Conservation (phyloP, 2,797 vertebrate genomes). For the Lagorchestes hirsutus region DNA sequence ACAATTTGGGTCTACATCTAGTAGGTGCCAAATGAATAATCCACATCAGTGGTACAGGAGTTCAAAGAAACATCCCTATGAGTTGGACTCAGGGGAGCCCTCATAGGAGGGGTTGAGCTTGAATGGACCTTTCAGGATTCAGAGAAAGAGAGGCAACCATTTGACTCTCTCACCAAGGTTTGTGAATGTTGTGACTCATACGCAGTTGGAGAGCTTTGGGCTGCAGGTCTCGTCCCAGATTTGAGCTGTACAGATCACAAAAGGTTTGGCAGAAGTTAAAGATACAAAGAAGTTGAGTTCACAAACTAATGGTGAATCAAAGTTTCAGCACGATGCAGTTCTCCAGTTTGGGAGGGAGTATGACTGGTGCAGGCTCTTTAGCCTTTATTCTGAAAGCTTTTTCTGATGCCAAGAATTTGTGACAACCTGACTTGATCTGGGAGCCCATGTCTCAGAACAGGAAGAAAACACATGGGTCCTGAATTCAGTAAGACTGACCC, state of each 20-base stretch:
- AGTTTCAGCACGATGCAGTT: not conserved
- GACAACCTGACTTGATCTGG: not conserved
- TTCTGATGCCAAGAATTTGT: not conserved
- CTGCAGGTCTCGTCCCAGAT: not conserved
- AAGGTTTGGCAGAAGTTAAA: not conserved
- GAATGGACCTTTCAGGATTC: not conserved
- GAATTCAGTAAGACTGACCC: constrained; percentile 6
- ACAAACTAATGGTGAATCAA: not conserved
- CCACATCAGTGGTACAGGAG: not conserved
- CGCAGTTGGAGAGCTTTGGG: not conserved
- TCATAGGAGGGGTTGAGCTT: not conserved
- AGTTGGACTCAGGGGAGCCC: not conserved
- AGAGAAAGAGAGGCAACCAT: not conserved
- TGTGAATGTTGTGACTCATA: not conserved
- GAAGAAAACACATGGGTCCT: constrained; percentile 3
- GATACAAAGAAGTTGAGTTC: not conserved
- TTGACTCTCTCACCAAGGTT: not conserved
- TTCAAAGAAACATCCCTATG: not conserved
- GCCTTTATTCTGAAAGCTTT: not conserved
- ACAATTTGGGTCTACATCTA: not conserved
- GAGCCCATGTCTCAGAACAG: not conserved
- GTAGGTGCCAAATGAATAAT: not conserved
- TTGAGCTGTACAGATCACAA: not conserved
- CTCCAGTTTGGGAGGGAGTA: not conserved
- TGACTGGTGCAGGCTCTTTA: not conserved